phyloP scores from a whole-genome alignment of 30 jellyfish, hydroid and myxozoan species.

The Mastigias papua region DNA sequence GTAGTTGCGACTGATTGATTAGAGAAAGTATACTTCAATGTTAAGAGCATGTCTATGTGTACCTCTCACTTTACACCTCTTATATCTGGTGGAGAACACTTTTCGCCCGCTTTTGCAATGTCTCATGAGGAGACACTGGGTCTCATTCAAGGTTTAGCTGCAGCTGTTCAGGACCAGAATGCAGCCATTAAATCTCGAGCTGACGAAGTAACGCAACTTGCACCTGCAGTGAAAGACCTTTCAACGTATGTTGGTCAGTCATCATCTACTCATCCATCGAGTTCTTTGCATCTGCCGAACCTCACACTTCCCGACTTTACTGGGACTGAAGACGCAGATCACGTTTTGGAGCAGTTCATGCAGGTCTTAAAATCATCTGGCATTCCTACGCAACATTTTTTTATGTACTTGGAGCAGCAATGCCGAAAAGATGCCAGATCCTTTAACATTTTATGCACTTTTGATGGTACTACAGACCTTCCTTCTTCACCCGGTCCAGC shows the following conservation, averaged over 20 bases:
- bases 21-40: no score
- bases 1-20: no score
- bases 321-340: constrained; percentile 29
- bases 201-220: background rate
- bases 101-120: no score
- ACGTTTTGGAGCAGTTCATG: constrained; percentile 34
- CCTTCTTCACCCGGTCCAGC: no score
- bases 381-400: background rate
- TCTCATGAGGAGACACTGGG: constrained; percentile 12
- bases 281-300: constrained; percentile 1
- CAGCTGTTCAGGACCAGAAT: background rate
- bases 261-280: background rate
- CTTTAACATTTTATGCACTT: constrained; percentile 20
- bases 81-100: constrained; percentile 16
- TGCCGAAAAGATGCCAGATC: constrained; percentile 60
- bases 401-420: constrained; percentile 42
- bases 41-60: background rate
- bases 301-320: constrained; percentile 32
- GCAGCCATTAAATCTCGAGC: constrained; percentile 5
- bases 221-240: background rate
- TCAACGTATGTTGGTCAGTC: background rate
- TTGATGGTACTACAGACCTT: no score
- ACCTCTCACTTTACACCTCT: no score
- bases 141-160: constrained; percentile 10
- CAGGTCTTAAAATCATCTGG: constrained; percentile 36